Evolutionary conservation across 2,888 invertebrate genomes (phyloP).

Genomic region (Lysandra bellargus): DNA sequence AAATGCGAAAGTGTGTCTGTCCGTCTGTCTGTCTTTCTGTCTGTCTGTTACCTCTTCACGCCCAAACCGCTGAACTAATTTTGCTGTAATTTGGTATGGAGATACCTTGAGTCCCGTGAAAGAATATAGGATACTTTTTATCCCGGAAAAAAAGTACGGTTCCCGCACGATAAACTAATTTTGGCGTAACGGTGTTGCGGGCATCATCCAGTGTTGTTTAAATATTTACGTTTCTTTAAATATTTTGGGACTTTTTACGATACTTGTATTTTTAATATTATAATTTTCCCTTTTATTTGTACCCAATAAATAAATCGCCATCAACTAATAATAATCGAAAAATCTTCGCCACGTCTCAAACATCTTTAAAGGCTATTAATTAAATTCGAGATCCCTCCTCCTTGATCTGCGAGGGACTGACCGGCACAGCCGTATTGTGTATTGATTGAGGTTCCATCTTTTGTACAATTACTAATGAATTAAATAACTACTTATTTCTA

Average conservation of each 20-base stretch:
- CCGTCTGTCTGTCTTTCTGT: too few species aligned
- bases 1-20: too few species aligned
- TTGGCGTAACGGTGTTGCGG: too few species aligned
- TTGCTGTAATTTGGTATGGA: too few species aligned
- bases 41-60: too few species aligned
- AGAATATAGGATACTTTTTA: too few species aligned
- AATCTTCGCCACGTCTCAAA: neutral
- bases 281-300: neutral
- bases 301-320: neutral
- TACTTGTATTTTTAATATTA: neutral
- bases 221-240: neutral
- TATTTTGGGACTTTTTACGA: neutral
- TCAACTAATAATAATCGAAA: neutral
- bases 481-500: neutral
- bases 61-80: too few species aligned
- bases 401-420: neutral
- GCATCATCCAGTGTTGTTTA: neutral
- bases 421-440: constrained; percentile 7
- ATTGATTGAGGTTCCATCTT: constrained; percentile 2
- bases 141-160: too few species aligned
- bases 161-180: too few species aligned
- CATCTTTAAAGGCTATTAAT: constrained; percentile 1
- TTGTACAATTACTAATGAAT: constrained; percentile 17
- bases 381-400: neutral
- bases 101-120: too few species aligned